Base-by-base conservation (phyloP, 30 jellyfish, hydroid and myxozoan genomes). In the Pseudorhiza aurosa region DNA sequence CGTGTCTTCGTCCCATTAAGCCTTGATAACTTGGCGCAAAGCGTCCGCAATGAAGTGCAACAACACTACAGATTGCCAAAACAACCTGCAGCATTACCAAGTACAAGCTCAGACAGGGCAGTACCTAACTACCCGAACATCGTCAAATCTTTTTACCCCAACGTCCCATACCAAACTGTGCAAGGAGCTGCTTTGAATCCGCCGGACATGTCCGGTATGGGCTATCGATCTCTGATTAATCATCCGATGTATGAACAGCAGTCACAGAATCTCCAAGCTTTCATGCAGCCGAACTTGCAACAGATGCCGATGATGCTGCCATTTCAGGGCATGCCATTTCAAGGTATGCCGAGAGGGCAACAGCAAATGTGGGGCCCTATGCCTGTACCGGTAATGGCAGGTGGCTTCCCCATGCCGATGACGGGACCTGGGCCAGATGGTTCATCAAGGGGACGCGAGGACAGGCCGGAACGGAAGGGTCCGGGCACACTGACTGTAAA, bases 401-500 rank as follows among this genome's bases (percentile, higher is more conserved):
- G 45, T 22, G 67, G 46, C 4, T 40, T 62, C 39, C 70, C 83
- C 2, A 35, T 53, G 81, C 69, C 70, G 9, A 31, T 46, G 57
- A 46, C 40, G 33, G 42, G 58, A n/a, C 60, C 32, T 2, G 30
- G 43, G 30, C 31, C 75, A 31, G 83, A 42, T 1, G 55, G 27
- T 43, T 21, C n/a, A 33, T 2, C 19, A 4, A 36, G 24, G 9
- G 17, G 19, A 36, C 37, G 37, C 19, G 19, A 33, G 7, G 67
- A n/a, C 4, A 27, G 26, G 43, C 91, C 55, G 9, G 68, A 32
- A 9, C 65, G 65, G n/a, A 80, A 43, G 51, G 91, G 71, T 30
- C 91, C 91, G 27, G 91, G 91, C 6, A 80, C 71, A 57, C 81
- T 80, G 67, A 80, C 91, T 2, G 91, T 80, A 3, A 80, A 71